Evolutionary conservation across 2,888 invertebrate genomes (phyloP), one percentile per base, ranked within the genome.

Genomic region (Cerastis rubricosa): DNA sequence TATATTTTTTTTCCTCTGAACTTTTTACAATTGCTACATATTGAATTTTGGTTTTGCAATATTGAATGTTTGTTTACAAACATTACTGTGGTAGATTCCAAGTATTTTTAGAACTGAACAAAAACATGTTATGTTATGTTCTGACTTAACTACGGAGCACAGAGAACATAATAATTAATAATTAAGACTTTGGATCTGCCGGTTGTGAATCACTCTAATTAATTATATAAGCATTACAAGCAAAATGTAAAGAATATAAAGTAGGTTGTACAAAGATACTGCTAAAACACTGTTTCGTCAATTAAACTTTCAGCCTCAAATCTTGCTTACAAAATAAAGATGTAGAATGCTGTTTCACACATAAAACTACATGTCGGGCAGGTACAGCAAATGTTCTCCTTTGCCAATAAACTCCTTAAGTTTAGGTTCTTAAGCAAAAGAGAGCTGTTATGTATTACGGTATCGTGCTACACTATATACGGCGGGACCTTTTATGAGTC

Each of bases 381-480:
- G 35, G 17, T 35, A 17, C 22, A 47, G 43, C 2, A 67, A 81
- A 75, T 67, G 25, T 76, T 61, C 35, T 61, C 29, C 43, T 76
- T 59, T 35, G 45, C 25, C 25, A 51, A 35, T 70, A 80, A 75
- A 70, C 57, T 61, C 69, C n/a, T 43, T 70, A 43, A 25, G 35
- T 74, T 70, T 81, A 74, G 70, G 51, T 80, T 75, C 47, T 79
- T 79, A 35, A 25, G 70, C 70, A 83, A 83, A 51, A 40, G 78
- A 40, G 70, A 71, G 61, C 54, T 68, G 43, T 35, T 51, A 64
- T 29, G 43, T 57, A 66, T 66, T 25, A 25, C 12, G 35, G 40
- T 40, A 49, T 12, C 43, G 40, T 25, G n/a, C n/a, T 80, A 67
- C 35, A 74, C 63, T 67, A 47, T 35, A 49, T 19, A 57, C 9